Evolutionary conservation across 2,888 invertebrate genomes (phyloP).

Genomic region (Mesorhabditis spiculigera): DNA sequence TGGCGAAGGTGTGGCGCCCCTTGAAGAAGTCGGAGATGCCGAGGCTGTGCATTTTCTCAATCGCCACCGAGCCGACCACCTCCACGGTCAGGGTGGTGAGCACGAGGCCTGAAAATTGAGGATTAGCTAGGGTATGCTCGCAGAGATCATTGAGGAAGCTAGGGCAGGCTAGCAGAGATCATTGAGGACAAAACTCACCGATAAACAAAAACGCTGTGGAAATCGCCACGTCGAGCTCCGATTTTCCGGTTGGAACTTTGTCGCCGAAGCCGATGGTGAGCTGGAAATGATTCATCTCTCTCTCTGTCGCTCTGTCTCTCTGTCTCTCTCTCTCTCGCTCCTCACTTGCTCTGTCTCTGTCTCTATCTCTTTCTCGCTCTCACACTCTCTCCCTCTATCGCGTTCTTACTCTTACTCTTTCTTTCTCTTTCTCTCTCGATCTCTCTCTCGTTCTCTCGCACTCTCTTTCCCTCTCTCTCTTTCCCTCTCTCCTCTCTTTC

Average conservation of each 20-base stretch:
- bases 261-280: conserved; percentile 57
- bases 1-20: background rate
- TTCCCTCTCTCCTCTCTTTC: too few relatives aligned
- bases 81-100: conserved; percentile 40
- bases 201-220: conserved; percentile 55
- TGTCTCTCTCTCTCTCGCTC: background rate
- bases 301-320: background rate
- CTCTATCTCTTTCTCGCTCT: too few relatives aligned
- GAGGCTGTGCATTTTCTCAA: conserved; percentile 37
- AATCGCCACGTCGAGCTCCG: conserved; percentile 23
- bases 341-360: too few relatives aligned
- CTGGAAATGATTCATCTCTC: conserved; percentile 26
- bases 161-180: too few relatives aligned
- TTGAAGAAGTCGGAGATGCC: background rate
- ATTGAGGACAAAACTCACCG: conserved; percentile 41
- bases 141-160: too few relatives aligned
- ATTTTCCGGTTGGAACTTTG: conserved; percentile 37
- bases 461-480: too few relatives aligned
- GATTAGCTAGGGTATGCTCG: conserved; percentile 2
- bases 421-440: too few relatives aligned
- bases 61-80: conserved; percentile 43
- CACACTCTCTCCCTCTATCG: too few relatives aligned
- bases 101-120: background rate
- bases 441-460: too few relatives aligned
- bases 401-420: too few relatives aligned